phyloP scores from a whole-genome alignment of 2,888 invertebrate genomes.

The Microctonus brassicae region DNA sequence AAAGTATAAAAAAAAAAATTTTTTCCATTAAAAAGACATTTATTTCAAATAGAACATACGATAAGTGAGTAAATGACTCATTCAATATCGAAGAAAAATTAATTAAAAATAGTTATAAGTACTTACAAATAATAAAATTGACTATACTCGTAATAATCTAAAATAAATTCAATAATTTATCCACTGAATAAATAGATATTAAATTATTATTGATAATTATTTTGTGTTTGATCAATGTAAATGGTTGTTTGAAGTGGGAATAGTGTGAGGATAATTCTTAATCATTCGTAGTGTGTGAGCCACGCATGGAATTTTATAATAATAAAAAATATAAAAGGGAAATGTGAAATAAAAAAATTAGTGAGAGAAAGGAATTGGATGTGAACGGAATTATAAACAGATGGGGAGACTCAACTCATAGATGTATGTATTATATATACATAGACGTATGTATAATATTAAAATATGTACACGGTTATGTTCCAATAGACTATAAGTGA shows the following conservation, averaged over 20 bases:
- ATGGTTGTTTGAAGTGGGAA: not conserved
- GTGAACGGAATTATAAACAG: not conserved
- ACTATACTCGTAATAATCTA: too few species aligned
- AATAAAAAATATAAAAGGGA: not conserved
- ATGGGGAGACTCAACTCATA: not conserved
- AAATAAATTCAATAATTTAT: not conserved
- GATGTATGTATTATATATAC: too few species aligned
- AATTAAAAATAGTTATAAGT: not conserved
- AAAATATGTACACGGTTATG: conserved; percentile 2
- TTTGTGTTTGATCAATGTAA: conserved; percentile 10
- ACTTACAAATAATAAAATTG: too few species aligned
- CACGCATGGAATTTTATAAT: not conserved
- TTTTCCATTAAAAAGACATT: not conserved
- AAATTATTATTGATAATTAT: conserved; percentile 12
- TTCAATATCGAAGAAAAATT: not conserved
- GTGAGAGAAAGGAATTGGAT: not conserved
- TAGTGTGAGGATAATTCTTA: not conserved
- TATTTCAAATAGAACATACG: not conserved
- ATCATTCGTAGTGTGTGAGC: not conserved
- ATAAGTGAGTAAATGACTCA: not conserved
- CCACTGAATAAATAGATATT: not conserved
- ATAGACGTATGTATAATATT: not conserved
- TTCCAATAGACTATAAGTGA: not conserved
- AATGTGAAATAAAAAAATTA: conserved; percentile 2
- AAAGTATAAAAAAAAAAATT: not conserved